Evolutionary conservation across 2,113 vertebrate species (phyloP).

Genomic region (Protomyctophum bolini): DNA sequence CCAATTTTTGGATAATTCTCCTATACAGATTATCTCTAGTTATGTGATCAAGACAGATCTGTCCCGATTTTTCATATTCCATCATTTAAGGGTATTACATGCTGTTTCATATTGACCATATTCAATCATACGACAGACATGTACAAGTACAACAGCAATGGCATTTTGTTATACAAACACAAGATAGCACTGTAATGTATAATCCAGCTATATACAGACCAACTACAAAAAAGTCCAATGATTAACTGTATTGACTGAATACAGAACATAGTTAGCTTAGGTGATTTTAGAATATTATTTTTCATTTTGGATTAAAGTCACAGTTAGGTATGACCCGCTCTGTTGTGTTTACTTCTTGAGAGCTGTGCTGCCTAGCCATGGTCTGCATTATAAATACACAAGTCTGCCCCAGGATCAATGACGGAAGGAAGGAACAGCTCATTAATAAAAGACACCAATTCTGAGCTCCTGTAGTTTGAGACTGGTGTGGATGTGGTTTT

Average conservation of each 20-base stretch:
- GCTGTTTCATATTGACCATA: not conserved
- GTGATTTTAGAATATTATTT: slow-evolving; percentile 36
- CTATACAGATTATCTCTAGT: too few species aligned
- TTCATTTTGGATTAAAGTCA: slow-evolving; percentile 44
- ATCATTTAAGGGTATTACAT: not conserved
- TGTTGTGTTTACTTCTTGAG: slow-evolving; percentile 54
- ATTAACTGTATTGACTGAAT: not conserved
- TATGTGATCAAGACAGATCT: too few species aligned
- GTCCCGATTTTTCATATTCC: too few species aligned
- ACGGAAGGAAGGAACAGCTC: slow-evolving; percentile 12
- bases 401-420: slow-evolving; percentile 24
- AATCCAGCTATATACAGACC: not conserved
- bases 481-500: not conserved
- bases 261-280: not conserved
- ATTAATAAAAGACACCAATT: slow-evolving; percentile 27
- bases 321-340: slow-evolving; percentile 40
- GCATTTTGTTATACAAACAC: not conserved
- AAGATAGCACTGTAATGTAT: not conserved
- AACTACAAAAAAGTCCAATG: not conserved
- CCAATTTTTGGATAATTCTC: too few species aligned
- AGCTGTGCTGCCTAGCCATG: slow-evolving; percentile 54
- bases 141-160: not conserved
- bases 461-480: not conserved
- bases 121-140: not conserved
- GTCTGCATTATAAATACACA: slow-evolving; percentile 44